Base-by-base conservation (phyloP, 2,888 invertebrate species). In the Agonopterix alstromeriana region DNA sequence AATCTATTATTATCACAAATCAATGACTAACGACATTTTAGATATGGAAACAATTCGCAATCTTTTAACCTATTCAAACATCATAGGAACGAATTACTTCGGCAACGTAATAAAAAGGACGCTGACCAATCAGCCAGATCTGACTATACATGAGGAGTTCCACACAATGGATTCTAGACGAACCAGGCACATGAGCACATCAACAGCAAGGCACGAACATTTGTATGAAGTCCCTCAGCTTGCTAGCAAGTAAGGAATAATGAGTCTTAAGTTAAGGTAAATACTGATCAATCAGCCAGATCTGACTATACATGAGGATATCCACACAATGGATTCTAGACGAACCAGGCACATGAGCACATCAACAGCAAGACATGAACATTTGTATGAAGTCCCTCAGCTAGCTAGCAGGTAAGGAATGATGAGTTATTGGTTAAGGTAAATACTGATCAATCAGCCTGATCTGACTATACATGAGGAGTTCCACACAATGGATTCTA, bases 321-420 rank as follows among this genome's bases (percentile, higher is more conserved):
- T 93, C 58, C 93, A 92, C 57, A 95, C 95, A 60, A 93, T 96
- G 79, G 95, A 95, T 73, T 95, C 95, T 67, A 69, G 82, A 52
- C 65, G 78, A 35, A 73, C 73, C 0, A 72, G 84, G 51, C 80
- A 77, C 45, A 74, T 74, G 54, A 79, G 69, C 55, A 93, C 94
- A 42, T 94, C 94, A 66, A 91, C 90, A 36, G 86, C 91, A 45
- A 90, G 94, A 46, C 93, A 94, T 47, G 96, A 96, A 69, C 96
- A 96, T 80, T 93, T 96, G 70, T 96, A 96, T 82, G 96, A 96
- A 85, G 95, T 96, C n/a, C 96, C 96, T 14, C 95, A 95, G 49
- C 60, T 87, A 50, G 83, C 86, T 52, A 86, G 74, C 58, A 88
- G 88, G 88, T 86, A 55, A 27, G 27, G 27, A 17, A 14, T 14